phyloP scores from a whole-genome alignment of 2,797 vertebrate species.

The Sciaenops ocellatus region DNA sequence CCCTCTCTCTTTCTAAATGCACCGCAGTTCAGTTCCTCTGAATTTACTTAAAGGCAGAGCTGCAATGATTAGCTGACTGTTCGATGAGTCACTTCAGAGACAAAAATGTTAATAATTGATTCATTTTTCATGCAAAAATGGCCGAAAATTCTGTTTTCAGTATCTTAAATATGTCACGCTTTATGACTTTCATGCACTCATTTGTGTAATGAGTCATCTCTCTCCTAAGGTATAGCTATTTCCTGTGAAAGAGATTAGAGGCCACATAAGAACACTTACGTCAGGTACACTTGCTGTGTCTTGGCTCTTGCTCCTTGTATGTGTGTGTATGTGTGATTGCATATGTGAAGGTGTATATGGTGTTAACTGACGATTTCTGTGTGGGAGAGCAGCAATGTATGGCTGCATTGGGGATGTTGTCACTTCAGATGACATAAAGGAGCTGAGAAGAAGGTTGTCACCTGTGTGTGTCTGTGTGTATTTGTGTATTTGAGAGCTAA shows the following conservation, averaged over 20 bases:
- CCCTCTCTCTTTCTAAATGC: not conserved
- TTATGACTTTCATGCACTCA: slow-evolving; percentile 2
- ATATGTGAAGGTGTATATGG: slow-evolving; percentile 31
- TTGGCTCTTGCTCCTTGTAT: slow-evolving; percentile 26
- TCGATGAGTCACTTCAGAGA: too few species aligned
- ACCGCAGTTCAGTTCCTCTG: not conserved
- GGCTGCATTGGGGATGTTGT: slow-evolving; percentile 36
- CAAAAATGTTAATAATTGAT: too few species aligned
- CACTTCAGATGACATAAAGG: slow-evolving; percentile 40
- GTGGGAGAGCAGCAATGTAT: slow-evolving; percentile 29
- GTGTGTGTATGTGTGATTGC: slow-evolving; percentile 9
- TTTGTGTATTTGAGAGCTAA: slow-evolving; percentile 24
- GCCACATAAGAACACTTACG: slow-evolving; percentile 32
- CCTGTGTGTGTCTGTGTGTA: not conserved
- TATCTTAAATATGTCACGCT: not conserved
- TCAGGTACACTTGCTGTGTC: slow-evolving; percentile 32
- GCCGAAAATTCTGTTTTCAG: too few species aligned
- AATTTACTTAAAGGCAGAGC: not conserved
- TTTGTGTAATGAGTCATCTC: slow-evolving; percentile 50
- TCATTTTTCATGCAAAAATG: too few species aligned
- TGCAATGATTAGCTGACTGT: too few species aligned
- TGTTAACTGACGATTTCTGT: slow-evolving; percentile 35
- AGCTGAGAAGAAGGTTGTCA: slow-evolving; percentile 31
- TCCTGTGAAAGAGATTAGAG: slow-evolving; percentile 42
- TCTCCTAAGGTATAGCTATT: slow-evolving; percentile 34